Percentiles rank a stretch among this genome's conserved stretches.
phyloP scores from a whole-genome alignment of 2,888 invertebrate species.

The Dorcus hopei region DNA sequence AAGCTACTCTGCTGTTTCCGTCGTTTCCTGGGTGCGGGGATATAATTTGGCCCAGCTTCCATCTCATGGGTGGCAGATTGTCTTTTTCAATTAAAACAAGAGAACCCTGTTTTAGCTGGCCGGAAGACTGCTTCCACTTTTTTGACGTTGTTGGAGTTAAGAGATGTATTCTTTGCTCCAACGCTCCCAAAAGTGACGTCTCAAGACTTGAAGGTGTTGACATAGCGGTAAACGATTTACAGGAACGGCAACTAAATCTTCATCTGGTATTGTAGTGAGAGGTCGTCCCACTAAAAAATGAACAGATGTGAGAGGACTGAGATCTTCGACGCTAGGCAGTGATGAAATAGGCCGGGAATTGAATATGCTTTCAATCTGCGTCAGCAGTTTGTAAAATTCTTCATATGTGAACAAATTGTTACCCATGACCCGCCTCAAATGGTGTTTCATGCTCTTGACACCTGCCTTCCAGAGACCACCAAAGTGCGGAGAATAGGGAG shows the following conservation, averaged over 20 bases:
- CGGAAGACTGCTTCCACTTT: conserved; percentile 22
- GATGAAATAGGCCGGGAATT: conserved; percentile 30
- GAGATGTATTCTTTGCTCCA: conserved; percentile 30
- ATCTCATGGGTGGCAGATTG: conserved; percentile 1
- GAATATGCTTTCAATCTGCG: conserved; percentile 28
- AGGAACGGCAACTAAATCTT: conserved; percentile 21
- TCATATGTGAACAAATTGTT: conserved; percentile 14
- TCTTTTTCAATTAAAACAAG: too few relatives aligned
- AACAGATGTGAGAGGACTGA: conserved; percentile 30
- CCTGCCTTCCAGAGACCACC: conserved; percentile 30
- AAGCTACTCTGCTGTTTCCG: too few relatives aligned
- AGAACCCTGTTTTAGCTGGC: background rate
- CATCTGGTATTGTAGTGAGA: conserved; percentile 29
- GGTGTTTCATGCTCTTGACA: conserved; percentile 29
- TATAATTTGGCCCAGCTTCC: too few relatives aligned
- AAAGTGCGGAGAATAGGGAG: too few relatives aligned
- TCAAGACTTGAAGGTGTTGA: conserved; percentile 23
- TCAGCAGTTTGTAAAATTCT: conserved; percentile 26
- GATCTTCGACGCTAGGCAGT: conserved; percentile 23
- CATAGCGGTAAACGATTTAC: conserved; percentile 24
- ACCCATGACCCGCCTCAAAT: conserved; percentile 20
- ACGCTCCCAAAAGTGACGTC: conserved; percentile 26
- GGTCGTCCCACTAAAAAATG: conserved; percentile 34
- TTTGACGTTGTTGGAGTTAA: conserved; percentile 23
- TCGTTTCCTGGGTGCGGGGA: too few relatives aligned